phyloP scores from a whole-genome alignment of 2,113 vertebrate genomes.

The Greenwoodochromis staneri region DNA sequence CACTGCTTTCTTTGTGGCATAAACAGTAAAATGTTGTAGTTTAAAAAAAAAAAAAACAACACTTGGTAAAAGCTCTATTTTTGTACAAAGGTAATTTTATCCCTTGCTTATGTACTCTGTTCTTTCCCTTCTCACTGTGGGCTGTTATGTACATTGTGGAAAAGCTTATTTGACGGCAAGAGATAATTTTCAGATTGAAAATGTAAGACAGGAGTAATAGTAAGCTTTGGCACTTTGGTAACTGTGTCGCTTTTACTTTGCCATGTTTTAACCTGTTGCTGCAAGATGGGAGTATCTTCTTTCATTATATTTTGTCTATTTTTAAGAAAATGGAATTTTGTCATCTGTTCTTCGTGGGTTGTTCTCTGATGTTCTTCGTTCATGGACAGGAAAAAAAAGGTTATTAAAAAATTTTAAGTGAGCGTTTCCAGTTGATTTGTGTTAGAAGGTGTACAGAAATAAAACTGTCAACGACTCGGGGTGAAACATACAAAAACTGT shows the following conservation, averaged over 20 bases:
- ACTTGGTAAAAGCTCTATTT: constrained; percentile 73
- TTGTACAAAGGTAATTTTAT: constrained; percentile 80
- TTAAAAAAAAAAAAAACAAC: background rate
- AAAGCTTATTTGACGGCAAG: constrained; percentile 49
- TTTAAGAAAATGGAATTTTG: constrained; percentile 58
- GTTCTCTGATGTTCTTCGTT: constrained; percentile 74
- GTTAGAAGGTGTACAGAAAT: background rate
- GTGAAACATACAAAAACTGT: constrained; percentile 56
- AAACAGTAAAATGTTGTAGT: constrained; percentile 43
- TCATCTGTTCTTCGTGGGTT: constrained; percentile 72
- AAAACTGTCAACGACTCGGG: background rate
- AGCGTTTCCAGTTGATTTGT: background rate
- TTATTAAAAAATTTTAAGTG: constrained; percentile 49
- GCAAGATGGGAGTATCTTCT: constrained; percentile 48
- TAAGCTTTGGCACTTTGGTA: constrained; percentile 35
- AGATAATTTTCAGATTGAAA: constrained; percentile 29
- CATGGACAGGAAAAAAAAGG: constrained; percentile 63
- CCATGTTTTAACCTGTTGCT: constrained; percentile 44
- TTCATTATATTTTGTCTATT: constrained; percentile 54
- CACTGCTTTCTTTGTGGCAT: constrained; percentile 69
- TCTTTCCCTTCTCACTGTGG: constrained; percentile 52
- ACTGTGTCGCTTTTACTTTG: constrained; percentile 56
- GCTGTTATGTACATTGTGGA: constrained; percentile 65
- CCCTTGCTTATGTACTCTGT: constrained; percentile 66
- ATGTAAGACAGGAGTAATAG: constrained; percentile 4